Evolutionary conservation across 2,888 invertebrate genomes (phyloP).

Genomic region (Leptopilina drosophilae): DNA sequence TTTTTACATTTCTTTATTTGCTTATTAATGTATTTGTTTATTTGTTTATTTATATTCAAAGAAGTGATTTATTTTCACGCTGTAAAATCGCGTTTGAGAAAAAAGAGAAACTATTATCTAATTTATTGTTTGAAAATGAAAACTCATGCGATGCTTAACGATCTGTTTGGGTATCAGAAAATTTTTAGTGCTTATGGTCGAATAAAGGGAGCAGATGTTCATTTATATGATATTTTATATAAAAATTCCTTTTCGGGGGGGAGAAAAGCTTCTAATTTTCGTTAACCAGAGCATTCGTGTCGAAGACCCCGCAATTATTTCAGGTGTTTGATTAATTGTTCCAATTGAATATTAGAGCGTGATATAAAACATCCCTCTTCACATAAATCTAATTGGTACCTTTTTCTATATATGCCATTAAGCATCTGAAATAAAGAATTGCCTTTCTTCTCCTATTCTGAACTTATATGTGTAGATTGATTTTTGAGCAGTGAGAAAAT

Average conservation of each 20-base stretch:
- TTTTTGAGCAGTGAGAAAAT: no score
- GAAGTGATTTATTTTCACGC: no score
- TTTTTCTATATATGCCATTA: background rate
- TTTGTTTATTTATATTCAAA: no score
- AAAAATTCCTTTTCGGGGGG: background rate
- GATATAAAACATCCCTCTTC: constrained; percentile 34
- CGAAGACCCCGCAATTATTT: constrained; percentile 54
- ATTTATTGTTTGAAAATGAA: background rate
- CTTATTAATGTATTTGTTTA: no score
- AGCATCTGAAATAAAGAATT: background rate
- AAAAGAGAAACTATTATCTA: background rate
- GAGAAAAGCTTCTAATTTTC: constrained; percentile 34
- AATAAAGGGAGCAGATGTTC: constrained; percentile 38
- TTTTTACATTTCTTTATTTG: no score
- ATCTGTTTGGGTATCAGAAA: constrained; percentile 1
- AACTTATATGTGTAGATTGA: no score
- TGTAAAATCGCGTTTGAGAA: no score
- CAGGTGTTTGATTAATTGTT: constrained; percentile 70
- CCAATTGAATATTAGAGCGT: constrained; percentile 64
- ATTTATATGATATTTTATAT: constrained; percentile 29
- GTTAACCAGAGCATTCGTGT: constrained; percentile 9
- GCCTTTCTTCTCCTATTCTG: background rate
- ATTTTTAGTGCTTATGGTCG: constrained; percentile 29
- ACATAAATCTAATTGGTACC: constrained; percentile 29
- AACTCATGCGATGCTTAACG: background rate